Evolutionary conservation across 2,113 vertebrate species (phyloP).

Genomic region (Oostethus manadensis): DNA sequence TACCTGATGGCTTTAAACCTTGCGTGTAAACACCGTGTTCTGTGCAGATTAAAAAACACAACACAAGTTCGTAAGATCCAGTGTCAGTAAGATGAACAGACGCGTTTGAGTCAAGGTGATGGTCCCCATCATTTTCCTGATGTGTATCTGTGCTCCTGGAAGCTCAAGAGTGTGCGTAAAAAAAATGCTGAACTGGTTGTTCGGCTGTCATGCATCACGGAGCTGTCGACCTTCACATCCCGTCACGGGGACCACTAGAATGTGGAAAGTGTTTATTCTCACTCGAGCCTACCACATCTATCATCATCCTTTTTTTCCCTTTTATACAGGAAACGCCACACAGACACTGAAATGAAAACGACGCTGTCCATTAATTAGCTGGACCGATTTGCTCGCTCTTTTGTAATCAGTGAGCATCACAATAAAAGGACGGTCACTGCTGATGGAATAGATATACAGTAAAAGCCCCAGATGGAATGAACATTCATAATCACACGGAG

Average conservation of each 20-base stretch:
- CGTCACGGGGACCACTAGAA: constrained; percentile 21
- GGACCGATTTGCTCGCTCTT: constrained; percentile 14
- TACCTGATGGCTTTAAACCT: too few relatives aligned
- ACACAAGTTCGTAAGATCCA: background rate
- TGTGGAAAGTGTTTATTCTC: constrained; percentile 26
- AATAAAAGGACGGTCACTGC: constrained; percentile 25
- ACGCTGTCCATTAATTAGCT: constrained; percentile 13
- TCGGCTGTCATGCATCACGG: constrained; percentile 49
- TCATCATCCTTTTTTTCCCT: constrained; percentile 9
- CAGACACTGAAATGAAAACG: background rate
- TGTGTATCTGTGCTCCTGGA: constrained; percentile 20
- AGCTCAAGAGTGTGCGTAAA: background rate
- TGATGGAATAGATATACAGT: constrained; percentile 17
- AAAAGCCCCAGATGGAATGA: constrained; percentile 3
- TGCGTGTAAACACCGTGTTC: too few relatives aligned
- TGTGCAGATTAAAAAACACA: too few relatives aligned
- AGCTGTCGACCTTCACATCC: constrained; percentile 48
- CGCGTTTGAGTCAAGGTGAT: constrained; percentile 5
- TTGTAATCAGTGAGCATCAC: constrained; percentile 30
- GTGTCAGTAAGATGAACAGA: background rate
- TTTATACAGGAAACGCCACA: background rate
- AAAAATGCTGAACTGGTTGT: constrained; percentile 47
- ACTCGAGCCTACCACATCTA: constrained; percentile 3
- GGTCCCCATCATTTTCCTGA: constrained; percentile 19
- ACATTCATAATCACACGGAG: constrained; percentile 1